Conservation (phyloP, 1,140 invertebrate species). For the Bombyx mori region DNA sequence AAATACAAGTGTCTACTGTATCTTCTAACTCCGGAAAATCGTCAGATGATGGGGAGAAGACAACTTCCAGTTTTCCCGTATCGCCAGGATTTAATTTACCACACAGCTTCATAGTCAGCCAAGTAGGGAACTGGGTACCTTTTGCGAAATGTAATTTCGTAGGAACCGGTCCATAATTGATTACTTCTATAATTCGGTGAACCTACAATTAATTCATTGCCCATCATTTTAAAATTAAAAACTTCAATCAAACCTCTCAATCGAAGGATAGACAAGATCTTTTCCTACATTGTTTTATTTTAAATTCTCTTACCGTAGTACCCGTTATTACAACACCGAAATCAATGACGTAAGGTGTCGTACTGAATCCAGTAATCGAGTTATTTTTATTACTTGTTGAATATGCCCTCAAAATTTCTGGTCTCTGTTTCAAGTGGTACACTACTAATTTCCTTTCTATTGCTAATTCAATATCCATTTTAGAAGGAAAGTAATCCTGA, state of each 20-base stretch:
- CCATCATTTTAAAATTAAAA: conserved; percentile 1
- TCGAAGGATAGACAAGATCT: background rate
- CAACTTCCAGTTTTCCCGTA: conserved; percentile 45
- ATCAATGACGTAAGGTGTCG: conserved; percentile 52
- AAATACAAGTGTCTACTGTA: conserved; percentile 42
- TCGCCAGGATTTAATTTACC: conserved; percentile 51
- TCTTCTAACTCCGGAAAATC: conserved; percentile 51
- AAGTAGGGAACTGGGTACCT: conserved; percentile 32
- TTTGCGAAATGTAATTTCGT: conserved; percentile 49
- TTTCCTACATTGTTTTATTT: background rate
- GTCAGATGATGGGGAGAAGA: conserved; percentile 38
- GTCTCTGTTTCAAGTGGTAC: conserved; percentile 37
- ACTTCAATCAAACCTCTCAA: background rate
- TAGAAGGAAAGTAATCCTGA: conserved; percentile 50
- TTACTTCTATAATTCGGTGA: conserved; percentile 46
- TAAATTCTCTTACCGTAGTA: conserved; percentile 32
- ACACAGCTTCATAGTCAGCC: conserved; percentile 46
- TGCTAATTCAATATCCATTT: conserved; percentile 56
- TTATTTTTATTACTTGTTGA: conserved; percentile 27
- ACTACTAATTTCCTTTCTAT: conserved; percentile 50
- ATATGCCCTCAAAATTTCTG: conserved; percentile 37
- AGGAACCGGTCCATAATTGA: conserved; percentile 54
- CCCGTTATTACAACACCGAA: conserved; percentile 57
- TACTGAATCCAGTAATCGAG: conserved; percentile 46
- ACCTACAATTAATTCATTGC: conserved; percentile 26